Evolutionary conservation across 2,888 invertebrate genomes (phyloP), one percentile per base, ranked within the genome.

Genomic region (Hydrotaea cyrtoneurina): DNA sequence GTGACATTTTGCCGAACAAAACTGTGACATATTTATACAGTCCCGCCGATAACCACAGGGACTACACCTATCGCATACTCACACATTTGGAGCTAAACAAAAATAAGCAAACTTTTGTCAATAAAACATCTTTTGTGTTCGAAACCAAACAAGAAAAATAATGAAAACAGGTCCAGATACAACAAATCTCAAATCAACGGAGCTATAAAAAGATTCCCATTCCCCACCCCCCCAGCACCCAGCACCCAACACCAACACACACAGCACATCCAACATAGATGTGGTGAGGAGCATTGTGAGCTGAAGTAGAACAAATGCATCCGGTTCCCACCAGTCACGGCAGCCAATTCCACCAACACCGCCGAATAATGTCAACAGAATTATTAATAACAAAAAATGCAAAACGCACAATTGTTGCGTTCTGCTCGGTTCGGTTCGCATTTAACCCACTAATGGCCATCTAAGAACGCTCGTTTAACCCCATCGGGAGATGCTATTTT

Each of bases 1-100:
- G 71, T 78, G 83, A 72, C 73, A 72, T 72, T 57, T 76, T 64
- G 31, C n/a, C n/a, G 53, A 23, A 72, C 3, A 36, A 43, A 72
- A 72, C 55, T 64, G 15, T 15, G 50, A 50, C 50, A 50, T 50
- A 50, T 50, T 50, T n/a, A 50, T 50, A 50, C n/a, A 4, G 50
- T n/a, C n/a, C 13, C 50, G n/a, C 13, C n/a, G n/a, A 4, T 5
- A 50, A n/a, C 50, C 50, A n/a, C 50, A 50, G 50, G 50, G n/a
- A 15, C 2, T 43, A 50, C 50, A 50, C n/a, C 1, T 50, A 39
- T 39, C 39, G 31, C 31, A 31, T 7, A 59, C 26, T 26, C 43
- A 43, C 21, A n/a, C 31, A 31, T 31, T 2, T 7, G 31, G 7
- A 31, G 31, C 31, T 31, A 31, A 31, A 2, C 31, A 31, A 21